Percentiles rank a stretch among this genome's conserved stretches.
Conservation (phyloP, 2,113 vertebrate species). For the Lepisosteus osseus region DNA sequence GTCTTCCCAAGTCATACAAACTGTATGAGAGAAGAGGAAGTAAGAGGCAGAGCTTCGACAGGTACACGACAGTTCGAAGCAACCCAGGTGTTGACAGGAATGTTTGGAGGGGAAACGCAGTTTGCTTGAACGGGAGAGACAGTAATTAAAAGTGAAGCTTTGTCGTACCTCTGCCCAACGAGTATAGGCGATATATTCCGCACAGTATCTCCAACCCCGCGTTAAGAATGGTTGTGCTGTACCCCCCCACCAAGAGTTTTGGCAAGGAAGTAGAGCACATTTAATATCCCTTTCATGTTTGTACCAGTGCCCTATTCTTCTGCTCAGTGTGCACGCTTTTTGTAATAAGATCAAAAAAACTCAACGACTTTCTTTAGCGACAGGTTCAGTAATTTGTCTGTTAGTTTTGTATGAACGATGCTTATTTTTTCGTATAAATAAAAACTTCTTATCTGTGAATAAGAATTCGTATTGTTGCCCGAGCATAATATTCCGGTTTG, state of each 20-base stretch:
- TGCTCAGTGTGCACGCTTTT: too few species aligned
- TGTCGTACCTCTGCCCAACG: neutral
- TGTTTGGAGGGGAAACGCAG: constrained; percentile 17
- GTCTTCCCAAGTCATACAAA: constrained; percentile 10
- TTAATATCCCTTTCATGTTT: too few species aligned
- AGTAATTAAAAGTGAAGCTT: constrained; percentile 22
- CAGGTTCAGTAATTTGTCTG: too few species aligned
- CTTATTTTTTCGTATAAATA: too few species aligned
- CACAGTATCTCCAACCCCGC: neutral
- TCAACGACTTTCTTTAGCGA: neutral
- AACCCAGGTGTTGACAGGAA: constrained; percentile 7
- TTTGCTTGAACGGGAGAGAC: constrained; percentile 6
- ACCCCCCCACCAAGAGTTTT: neutral
- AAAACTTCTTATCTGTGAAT: too few species aligned
- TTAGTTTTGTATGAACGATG: too few species aligned
- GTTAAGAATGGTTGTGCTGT: neutral
- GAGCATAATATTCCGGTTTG: too few species aligned
- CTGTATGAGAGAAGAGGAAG: constrained; percentile 21
- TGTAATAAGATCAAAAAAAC: too few species aligned
- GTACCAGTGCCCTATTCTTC: too few species aligned
- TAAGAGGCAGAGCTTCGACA: constrained; percentile 10
- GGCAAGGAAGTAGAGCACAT: too few species aligned
- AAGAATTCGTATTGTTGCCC: too few species aligned
- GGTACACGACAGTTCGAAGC: constrained; percentile 14
- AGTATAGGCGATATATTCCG: neutral